Base-by-base conservation (phyloP, 2,888 invertebrate genomes). In the Lycaena phlaeas region DNA sequence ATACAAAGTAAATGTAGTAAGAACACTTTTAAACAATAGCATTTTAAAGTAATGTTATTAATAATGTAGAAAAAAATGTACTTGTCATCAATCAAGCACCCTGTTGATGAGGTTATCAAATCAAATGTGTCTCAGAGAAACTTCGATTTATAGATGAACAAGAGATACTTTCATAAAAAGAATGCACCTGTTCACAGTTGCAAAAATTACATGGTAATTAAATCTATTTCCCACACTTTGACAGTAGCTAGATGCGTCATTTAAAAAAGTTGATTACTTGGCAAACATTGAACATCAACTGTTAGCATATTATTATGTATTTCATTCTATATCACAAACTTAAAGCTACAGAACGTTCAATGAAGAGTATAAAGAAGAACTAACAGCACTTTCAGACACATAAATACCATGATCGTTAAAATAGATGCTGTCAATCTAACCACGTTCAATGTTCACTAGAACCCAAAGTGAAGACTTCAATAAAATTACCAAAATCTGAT, bases 401-500 rank as follows among this genome's bases (percentile, higher is more conserved):
- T 27, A 41, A 43, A 36, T 41, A 41, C 43, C 40, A 45, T 17
- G 34, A 41, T 43, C 73, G 72, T 68, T 73, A 70, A 64, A 67
- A 64, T 54, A 61, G 56, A 68, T 64, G 68, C 51, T 76, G 77
- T 75, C 77, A 75, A 67, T 68, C 53, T 61, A 66, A 81, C 81
- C 82, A 82, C 79, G 79, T 79, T 81, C 75, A 72, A 65, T 68
- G 68, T 74, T 76, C 79, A 78, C 76, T 76, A 78, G 68, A 61
- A 55, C 45, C 48, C 39, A 6, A 12, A 34, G 56, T 53, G 53
- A 50, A 62, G 57, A 64, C 61, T 58, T 57, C 55, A 54, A 62
- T 61, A 52, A 46, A 53, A 43, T 43, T n/a, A 26, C 14, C 26
- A 26, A 10, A 36, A 26, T 36, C 12, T n/a, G 9, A 36, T 7